These are phyloP conservation scores for Falcaria lacertinaria DNA, from an alignment of 2,888 invertebrate genomes.

Conservation along the genomic window DNA sequence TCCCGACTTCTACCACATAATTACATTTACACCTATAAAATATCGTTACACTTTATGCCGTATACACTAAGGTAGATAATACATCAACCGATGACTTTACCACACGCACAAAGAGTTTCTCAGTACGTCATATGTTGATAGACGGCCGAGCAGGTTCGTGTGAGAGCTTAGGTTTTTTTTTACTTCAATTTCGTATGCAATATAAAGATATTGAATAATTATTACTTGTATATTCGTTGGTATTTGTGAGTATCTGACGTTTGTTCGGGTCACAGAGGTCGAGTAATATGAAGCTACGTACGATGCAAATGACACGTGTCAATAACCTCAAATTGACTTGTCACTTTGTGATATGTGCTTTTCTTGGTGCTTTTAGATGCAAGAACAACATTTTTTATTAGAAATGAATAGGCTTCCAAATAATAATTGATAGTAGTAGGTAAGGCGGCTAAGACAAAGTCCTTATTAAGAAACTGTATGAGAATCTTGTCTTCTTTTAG, in stretches of 20 bases:
- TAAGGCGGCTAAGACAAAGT: no score
- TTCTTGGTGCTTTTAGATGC: no score
- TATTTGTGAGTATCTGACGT: slow-evolving; percentile 41
- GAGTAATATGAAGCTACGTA: neutral
- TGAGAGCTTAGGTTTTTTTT: slow-evolving; percentile 53
- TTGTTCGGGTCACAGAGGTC: slow-evolving; percentile 32
- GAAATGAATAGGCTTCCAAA: no score
- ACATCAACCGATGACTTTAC: neutral
- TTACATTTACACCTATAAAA: slow-evolving; percentile 18
- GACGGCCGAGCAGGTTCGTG: slow-evolving; percentile 62
- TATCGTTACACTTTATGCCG: slow-evolving; percentile 20
- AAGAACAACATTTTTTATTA: no score
- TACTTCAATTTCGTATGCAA: slow-evolving; percentile 60
- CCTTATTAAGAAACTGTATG: no score
- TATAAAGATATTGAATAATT: slow-evolving; percentile 73
- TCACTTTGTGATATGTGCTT: neutral
- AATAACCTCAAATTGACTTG: neutral
- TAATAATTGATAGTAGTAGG: no score
- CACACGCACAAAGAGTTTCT: slow-evolving; percentile 24
- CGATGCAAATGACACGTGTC: neutral
- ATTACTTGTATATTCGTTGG: slow-evolving; percentile 51
- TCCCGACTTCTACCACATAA: slow-evolving; percentile 58
- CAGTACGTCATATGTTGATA: slow-evolving; percentile 73
- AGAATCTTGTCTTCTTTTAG: no score
- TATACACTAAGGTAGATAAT: slow-evolving; percentile 25